A percentile compares a stretch with the other conserved stretches of the same genome.
phyloP scores from a whole-genome alignment of 2,797 vertebrate genomes.

The Gallinago solitaria region DNA sequence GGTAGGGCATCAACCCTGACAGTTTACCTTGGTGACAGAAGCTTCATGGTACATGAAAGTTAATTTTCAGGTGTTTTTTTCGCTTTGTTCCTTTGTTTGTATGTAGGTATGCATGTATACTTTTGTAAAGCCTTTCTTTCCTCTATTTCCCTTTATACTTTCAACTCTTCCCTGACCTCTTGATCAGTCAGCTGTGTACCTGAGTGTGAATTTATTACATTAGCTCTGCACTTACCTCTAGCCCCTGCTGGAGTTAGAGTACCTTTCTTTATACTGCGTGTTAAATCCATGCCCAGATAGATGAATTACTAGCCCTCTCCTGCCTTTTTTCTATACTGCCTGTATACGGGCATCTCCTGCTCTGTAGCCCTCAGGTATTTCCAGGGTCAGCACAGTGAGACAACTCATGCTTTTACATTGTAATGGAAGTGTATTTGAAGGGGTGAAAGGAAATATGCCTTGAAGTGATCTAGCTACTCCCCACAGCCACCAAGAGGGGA shows the following conservation, averaged over 20 bases:
- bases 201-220: not conserved
- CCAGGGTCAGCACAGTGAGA: not conserved
- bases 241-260: not conserved
- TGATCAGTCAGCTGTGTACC: not conserved
- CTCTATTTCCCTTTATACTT: not conserved
- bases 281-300: not conserved
- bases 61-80: not conserved
- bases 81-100: not conserved
- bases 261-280: not conserved
- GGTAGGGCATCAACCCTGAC: not conserved
- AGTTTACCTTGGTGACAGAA: not conserved
- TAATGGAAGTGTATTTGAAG: not conserved
- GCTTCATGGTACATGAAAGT: not conserved
- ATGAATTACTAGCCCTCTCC: not conserved
- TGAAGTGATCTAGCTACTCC: not conserved
- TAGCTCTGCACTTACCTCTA: not conserved
- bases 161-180: not conserved
- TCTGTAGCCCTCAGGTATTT: not conserved
- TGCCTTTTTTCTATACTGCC: not conserved
- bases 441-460: not conserved
- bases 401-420: not conserved
- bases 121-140: not conserved
- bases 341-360: not conserved
- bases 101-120: not conserved
- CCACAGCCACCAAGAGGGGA: not conserved